phyloP scores from a whole-genome alignment of 2,113 vertebrate genomes.

The Grantiella picta region DNA sequence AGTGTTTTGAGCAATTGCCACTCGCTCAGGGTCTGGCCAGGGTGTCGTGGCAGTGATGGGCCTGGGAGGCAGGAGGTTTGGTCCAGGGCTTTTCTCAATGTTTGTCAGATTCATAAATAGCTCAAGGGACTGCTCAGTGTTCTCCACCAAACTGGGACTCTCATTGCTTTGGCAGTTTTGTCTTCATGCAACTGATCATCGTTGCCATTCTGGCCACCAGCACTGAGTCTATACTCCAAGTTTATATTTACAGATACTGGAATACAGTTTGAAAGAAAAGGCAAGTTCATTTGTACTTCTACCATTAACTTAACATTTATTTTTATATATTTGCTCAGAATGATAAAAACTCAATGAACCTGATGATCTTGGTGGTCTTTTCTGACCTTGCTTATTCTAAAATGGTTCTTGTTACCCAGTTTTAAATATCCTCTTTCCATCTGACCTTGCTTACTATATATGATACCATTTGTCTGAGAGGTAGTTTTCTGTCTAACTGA shows the following conservation, averaged over 20 bases:
- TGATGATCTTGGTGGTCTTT: neutral
- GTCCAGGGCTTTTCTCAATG: neutral
- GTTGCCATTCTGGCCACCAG: fast-evolving
- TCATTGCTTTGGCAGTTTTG: neutral
- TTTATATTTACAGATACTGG: neutral
- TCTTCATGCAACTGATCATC: neutral
- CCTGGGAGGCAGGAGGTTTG: neutral
- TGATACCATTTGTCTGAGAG: neutral
- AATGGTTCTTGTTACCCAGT: neutral
- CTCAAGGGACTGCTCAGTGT: neutral
- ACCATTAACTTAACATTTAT: neutral
- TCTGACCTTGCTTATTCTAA: neutral
- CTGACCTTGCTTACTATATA: neutral
- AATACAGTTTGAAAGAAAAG: neutral
- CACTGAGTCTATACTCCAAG: fast-evolving
- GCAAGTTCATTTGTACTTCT: neutral
- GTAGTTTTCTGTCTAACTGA: neutral
- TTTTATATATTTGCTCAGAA: neutral
- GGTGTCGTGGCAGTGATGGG: fast-evolving
- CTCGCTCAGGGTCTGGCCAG: neutral
- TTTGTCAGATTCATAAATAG: neutral
- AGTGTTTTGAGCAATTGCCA: neutral
- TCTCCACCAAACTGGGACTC: neutral
- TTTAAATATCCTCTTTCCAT: neutral
- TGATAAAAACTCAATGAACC: neutral